phyloP scores from a whole-genome alignment of 2,797 vertebrate species.

The Buceros bicornis region DNA sequence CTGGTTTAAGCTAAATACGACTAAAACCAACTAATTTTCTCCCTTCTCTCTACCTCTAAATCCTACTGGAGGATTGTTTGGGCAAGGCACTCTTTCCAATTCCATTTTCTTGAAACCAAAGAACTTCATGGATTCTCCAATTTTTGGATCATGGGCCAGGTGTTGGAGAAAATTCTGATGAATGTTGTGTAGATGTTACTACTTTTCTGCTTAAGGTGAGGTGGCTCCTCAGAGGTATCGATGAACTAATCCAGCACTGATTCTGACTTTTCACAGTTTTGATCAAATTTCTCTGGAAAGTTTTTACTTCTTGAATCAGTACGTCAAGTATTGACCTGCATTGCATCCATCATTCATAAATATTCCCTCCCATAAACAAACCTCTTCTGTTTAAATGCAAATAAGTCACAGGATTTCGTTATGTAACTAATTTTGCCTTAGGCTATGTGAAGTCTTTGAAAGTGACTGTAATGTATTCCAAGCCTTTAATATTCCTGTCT shows the following conservation, averaged over 20 bases:
- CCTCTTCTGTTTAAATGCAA: background rate
- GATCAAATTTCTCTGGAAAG: background rate
- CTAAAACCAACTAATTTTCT: background rate
- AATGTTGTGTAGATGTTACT: background rate
- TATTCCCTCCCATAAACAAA: background rate
- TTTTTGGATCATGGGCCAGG: background rate
- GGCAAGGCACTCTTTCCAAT: background rate
- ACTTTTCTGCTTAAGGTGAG: background rate
- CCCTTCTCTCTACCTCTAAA: background rate
- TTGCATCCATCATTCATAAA: background rate
- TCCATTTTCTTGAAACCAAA: background rate
- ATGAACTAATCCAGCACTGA: background rate
- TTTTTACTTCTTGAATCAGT: background rate
- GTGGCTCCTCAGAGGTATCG: background rate
- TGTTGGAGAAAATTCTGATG: background rate
- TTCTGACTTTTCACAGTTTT: background rate
- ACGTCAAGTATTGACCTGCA: background rate
- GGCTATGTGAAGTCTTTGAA: conserved; percentile 11
- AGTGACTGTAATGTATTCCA: background rate
- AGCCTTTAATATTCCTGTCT: conserved; percentile 37
- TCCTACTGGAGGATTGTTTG: background rate
- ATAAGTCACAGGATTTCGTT: background rate
- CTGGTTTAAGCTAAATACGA: background rate
- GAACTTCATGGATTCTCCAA: background rate
- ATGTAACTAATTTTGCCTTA: background rate